phyloP scores from a whole-genome alignment of 2,797 vertebrate species.

The Tokudaia tokunoshimensis region DNA sequence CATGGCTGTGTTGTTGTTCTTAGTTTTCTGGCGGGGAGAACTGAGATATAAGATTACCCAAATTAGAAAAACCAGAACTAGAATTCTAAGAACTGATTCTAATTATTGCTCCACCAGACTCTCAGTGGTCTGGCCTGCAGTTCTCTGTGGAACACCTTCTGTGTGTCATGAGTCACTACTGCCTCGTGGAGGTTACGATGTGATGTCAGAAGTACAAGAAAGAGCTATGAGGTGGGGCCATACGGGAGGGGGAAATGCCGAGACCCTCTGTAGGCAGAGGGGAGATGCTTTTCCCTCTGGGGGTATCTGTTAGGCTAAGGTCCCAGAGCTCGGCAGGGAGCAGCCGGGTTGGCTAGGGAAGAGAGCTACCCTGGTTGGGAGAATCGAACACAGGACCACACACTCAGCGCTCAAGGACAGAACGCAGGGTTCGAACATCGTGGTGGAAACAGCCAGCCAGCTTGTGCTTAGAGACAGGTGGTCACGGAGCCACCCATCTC shows the following conservation, averaged over 20 bases:
- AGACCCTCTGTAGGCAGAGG: not conserved
- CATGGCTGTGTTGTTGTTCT: not conserved
- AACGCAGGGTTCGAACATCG: not conserved
- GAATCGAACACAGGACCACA: not conserved
- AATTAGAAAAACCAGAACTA: not conserved
- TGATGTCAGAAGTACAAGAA: not conserved
- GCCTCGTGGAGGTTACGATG: not conserved
- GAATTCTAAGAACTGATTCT: not conserved
- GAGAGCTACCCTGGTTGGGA: not conserved
- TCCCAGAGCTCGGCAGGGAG: not conserved
- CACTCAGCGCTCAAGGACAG: not conserved
- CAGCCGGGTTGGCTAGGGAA: not conserved
- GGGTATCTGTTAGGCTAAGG: not conserved
- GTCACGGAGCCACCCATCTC: not conserved
- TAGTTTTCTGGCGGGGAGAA: constrained; percentile 3
- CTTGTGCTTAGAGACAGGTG: not conserved
- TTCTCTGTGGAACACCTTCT: not conserved
- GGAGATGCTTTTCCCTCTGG: not conserved
- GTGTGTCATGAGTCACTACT: not conserved
- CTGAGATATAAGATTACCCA: not conserved
- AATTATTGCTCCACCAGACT: not conserved
- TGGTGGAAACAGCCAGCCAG: not conserved
- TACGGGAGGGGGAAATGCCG: not conserved
- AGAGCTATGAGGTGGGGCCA: not conserved
- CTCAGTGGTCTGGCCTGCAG: not conserved